Percentiles rank a stretch among this genome's conserved stretches.
phyloP scores from a whole-genome alignment of 2,888 invertebrate genomes.

The Papilio protenor region DNA sequence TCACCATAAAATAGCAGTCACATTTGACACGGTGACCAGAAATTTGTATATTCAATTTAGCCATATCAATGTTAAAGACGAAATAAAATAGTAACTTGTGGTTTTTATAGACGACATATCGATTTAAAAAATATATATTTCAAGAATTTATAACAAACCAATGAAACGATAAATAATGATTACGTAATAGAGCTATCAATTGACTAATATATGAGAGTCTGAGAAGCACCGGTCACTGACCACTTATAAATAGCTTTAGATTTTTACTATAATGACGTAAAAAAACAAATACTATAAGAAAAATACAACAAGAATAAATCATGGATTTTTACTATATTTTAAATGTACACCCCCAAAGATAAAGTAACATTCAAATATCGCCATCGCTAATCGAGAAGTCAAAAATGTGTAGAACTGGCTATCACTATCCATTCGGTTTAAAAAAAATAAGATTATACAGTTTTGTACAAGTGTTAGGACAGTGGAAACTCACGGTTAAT shows the following conservation, averaged over 20 bases:
- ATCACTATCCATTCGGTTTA: too few species aligned
- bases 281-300: too few species aligned
- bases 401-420: too few species aligned
- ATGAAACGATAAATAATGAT: slow-evolving; percentile 62
- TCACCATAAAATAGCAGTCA: neutral
- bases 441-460: too few species aligned
- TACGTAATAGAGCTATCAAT: slow-evolving; percentile 73
- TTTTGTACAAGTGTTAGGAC: too few species aligned
- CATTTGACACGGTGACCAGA: neutral
- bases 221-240: slow-evolving; percentile 53
- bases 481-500: too few species aligned
- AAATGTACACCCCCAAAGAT: too few species aligned
- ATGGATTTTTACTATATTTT: too few species aligned
- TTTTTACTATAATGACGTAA: slow-evolving; percentile 19
- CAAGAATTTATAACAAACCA: slow-evolving; percentile 57
- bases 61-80: neutral
- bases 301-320: too few species aligned
- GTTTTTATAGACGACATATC: slow-evolving; percentile 28
- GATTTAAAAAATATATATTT: slow-evolving; percentile 48
- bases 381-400: too few species aligned
- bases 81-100: neutral
- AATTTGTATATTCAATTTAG: slow-evolving; percentile 1
- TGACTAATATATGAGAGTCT: slow-evolving; percentile 54
- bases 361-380: too few species aligned
- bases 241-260: slow-evolving; percentile 28